These are phyloP conservation scores for Ephydatia muelleri DNA, from an alignment of 37 sponge, comb jelly and placozoan genomes.

Conservation along the genomic window DNA sequence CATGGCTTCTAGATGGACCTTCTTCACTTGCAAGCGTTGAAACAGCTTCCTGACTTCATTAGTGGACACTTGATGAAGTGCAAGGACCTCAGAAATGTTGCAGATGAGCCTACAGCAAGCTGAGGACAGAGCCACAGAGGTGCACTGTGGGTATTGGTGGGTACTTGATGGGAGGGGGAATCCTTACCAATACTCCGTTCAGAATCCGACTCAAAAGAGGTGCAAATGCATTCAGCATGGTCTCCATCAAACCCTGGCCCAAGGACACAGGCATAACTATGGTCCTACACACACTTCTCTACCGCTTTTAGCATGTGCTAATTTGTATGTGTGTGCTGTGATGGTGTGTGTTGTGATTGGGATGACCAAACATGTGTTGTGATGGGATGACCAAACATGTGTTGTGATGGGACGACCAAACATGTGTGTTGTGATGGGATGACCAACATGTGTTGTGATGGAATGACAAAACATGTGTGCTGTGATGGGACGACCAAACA, in stretches of 20 bases:
- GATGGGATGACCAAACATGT: no score
- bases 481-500: no score
- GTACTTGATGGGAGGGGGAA: no score
- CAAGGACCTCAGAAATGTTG: constrained; percentile 50
- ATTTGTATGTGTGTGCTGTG: no score
- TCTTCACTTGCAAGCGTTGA: constrained; percentile 31
- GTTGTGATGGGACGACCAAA: no score
- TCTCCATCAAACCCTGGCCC: constrained; percentile 39
- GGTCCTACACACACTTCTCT: background rate
- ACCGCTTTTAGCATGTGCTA: no score
- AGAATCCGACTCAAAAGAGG: constrained; percentile 37
- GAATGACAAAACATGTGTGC: no score
- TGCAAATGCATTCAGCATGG: constrained; percentile 41
- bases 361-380: no score
- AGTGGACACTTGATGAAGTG: constrained; percentile 40
- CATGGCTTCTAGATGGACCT: constrained; percentile 28
- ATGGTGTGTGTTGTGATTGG: no score
- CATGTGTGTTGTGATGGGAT: no score
- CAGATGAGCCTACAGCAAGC: constrained; percentile 58
- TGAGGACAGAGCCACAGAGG: constrained; percentile 12
- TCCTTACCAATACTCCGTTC: constrained; percentile 59
- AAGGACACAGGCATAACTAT: background rate
- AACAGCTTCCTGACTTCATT: constrained; percentile 61
- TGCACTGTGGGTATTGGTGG: no score
- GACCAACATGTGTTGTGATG: no score